Percentiles rank a stretch among this genome's conserved stretches.
Conservation (phyloP, 2,113 vertebrate species). For the Sminthopsis crassicaudata region DNA sequence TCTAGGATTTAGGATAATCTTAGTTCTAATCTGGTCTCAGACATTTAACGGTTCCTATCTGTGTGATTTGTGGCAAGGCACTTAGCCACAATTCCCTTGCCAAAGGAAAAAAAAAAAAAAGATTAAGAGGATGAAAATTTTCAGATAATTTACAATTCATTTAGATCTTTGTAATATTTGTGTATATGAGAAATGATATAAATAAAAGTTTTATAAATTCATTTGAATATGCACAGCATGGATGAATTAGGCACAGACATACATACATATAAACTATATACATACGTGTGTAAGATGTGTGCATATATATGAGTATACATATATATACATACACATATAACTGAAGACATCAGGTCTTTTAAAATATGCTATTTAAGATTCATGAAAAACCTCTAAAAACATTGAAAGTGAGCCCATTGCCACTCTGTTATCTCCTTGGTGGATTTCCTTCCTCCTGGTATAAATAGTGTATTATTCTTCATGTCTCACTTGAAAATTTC, state of each 20-base stretch:
- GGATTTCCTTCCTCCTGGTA: constrained; percentile 3
- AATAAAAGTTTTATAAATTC: not conserved
- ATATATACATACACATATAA: too few species aligned
- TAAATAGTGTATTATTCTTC: constrained; percentile 13
- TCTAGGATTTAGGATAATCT: too few species aligned
- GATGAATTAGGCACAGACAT: not conserved
- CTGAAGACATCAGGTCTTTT: not conserved
- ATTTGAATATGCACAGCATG: not conserved
- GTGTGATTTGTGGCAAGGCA: too few species aligned
- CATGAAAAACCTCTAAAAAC: not conserved
- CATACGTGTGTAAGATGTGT: too few species aligned
- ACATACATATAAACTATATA: too few species aligned
- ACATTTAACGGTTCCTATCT: too few species aligned
- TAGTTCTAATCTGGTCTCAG: too few species aligned
- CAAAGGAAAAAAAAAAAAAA: too few species aligned
- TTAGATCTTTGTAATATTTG: not conserved
- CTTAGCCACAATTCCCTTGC: too few species aligned
- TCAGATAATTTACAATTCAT: not conserved
- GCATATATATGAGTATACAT: too few species aligned
- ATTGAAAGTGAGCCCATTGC: constrained; percentile 17
- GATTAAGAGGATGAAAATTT: not conserved
- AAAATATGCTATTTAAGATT: constrained; percentile 20
- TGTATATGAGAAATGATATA: not conserved
- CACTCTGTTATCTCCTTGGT: constrained; percentile 42
- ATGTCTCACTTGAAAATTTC: not conserved